Base-by-base conservation (phyloP, 2,797 vertebrate genomes). In the Sebastes nivosus region DNA sequence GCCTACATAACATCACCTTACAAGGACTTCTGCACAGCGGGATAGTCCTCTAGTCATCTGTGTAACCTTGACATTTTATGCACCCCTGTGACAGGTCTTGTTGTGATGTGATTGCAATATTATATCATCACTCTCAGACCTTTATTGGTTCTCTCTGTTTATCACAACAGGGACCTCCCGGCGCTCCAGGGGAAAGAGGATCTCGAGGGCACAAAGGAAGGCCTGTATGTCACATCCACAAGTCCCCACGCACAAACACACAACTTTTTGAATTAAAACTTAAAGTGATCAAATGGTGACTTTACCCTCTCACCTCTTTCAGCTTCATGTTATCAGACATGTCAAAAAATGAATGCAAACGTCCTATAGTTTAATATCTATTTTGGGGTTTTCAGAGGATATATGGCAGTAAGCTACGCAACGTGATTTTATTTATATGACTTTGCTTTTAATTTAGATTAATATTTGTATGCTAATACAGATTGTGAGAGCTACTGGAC, bases 161-260 rank as follows among this genome's bases (percentile, higher is more conserved):
- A 1, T 79, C 77, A 60, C 63, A 25, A 87, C 88, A 99, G 98
- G 98, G 98, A 65, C 97, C 98, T 77, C 97, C 98, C 20, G 98
- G 98, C 82, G 93, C 97, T 52, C 89, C 97, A 84, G 98, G 98
- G 92, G 92, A 93, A 14, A 96, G 98, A 95, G 98, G 98, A 93
- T 87, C 96, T 30, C 94, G 96, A 36, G 98, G 98, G 83, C 87
- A 96, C 71, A 99, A 99, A 94, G 98, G 98, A 92, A 96, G 97
- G 92, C 97, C 97, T 80, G 98, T 99, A 96, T 86, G 97, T 97
- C 65, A 34, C 55, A 34, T 71, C 20, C n/a, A 54, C 30, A 32
- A 32, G 3, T 42, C 59, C 58, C 4, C 25, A 68, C 38, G 27
- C 16, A 67, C 38, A 27, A 11, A 69, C 65, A 5, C 32, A 52